Base-by-base conservation (phyloP, 2,113 vertebrate species). In the Hippolais icterina region DNA sequence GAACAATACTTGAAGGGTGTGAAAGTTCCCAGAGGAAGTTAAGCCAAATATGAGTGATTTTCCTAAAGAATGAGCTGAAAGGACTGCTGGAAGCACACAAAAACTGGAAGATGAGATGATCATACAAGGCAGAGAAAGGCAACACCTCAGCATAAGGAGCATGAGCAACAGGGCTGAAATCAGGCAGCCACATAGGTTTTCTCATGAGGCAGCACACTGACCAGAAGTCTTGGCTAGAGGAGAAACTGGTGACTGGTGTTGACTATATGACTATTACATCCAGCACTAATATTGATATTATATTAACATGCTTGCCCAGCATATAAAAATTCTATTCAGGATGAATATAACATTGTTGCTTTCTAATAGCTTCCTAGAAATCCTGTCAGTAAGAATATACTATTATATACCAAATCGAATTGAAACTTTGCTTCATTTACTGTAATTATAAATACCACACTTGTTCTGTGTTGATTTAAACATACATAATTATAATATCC, bases 121-220 rank as follows among this genome's bases (percentile, higher is more conserved):
- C 23, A 24, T 25, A 42, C 6, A 61, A 63, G 11, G 9, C 15
- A 66, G 28, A 74, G 57, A 60, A 72, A 87, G 42, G 23, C 17
- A 90, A 16, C 16, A 20, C 8, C 15, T 87, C 53, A 56, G 37
- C 18, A 76, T 12, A 77, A 77, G 20, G 8, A 88, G 13, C 11
- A n/a, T 18, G 14, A 63, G 2, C 10, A 47, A 13, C 4, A 59
- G 17, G 16, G 13, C 10, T 81, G 60, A 57, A 77, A 74, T 57
- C 10, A 41, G 52, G 7, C 25, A 90, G 29, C 15, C 29, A 42
- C 1, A 1, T 0, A 4, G 9, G 9, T 11, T 35, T 87, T 70
- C 42, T 54, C 25, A 29, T 12, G 9, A 68, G 5, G 33, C 10
- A 84, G 6, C 5, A 42, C 18, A 22, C 6, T 61, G 13, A 41